These are phyloP conservation scores for Trypoxylus dichotomus DNA, from an alignment of 1,140 invertebrate species.

Conservation along the genomic window DNA sequence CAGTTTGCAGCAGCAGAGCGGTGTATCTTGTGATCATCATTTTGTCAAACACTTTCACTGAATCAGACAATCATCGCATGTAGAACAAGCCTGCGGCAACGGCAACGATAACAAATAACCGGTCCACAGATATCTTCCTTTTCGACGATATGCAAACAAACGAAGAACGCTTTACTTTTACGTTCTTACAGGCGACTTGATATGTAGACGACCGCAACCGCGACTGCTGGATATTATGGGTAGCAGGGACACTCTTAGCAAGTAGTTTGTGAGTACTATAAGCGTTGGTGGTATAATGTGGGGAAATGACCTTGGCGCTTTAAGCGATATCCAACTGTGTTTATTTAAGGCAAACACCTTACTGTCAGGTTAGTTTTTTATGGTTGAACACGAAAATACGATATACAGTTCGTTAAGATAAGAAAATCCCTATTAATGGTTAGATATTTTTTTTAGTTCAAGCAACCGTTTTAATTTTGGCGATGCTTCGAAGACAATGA, in stretches of 20 bases:
- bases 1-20: slow-evolving; percentile 44
- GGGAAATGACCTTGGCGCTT: neutral
- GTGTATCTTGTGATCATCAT: slow-evolving; percentile 51
- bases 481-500: too few species aligned
- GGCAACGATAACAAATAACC: neutral
- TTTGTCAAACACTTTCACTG: slow-evolving; percentile 31
- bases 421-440: too few species aligned
- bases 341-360: neutral
- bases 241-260: neutral
- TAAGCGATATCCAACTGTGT: neutral
- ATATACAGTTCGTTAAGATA: too few species aligned
- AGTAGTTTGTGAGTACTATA: slow-evolving; percentile 7
- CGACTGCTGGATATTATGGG: neutral
- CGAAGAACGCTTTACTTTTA: neutral
- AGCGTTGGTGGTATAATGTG: neutral
- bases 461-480: too few species aligned
- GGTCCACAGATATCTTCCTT: neutral
- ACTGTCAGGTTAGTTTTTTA: neutral
- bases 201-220: neutral
- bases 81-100: neutral
- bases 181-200: neutral
- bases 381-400: neutral
- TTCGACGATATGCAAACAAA: neutral
- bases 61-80: neutral
- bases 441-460: too few species aligned